Conservation (phyloP, 2,888 invertebrate species). For the Hirudinaria manillensis region DNA sequence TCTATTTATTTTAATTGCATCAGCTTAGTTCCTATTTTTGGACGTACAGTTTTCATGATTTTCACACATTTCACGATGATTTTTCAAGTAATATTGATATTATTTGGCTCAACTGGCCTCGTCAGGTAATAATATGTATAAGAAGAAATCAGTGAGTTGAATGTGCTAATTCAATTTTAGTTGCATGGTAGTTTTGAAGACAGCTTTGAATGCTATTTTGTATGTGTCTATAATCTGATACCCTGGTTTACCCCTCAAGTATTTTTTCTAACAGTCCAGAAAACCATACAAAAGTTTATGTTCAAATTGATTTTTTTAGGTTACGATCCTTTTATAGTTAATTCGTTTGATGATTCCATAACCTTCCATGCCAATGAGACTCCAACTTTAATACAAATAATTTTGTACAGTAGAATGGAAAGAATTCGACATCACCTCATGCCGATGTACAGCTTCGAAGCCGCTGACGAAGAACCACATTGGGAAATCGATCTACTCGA, state of each 20-base stretch:
- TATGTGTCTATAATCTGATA: no score
- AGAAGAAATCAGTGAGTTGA: constrained; percentile 16
- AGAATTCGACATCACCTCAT: constrained; percentile 63
- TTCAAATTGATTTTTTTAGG: not conserved
- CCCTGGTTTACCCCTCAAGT: not conserved
- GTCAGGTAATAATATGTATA: constrained; percentile 1
- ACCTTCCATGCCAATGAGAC: not conserved
- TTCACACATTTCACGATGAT: no score
- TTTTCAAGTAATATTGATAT: not conserved
- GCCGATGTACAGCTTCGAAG: constrained; percentile 66
- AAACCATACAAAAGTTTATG: not conserved
- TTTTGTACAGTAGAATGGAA: constrained; percentile 54
- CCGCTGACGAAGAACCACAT: constrained; percentile 64
- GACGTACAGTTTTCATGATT: no score
- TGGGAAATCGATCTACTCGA: constrained; percentile 65
- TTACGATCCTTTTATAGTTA: not conserved
- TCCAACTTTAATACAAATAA: no score
- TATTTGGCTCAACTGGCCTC: not conserved
- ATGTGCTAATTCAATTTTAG: not conserved
- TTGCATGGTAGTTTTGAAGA: not conserved
- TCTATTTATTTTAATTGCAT: not conserved
- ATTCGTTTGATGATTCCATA: not conserved
- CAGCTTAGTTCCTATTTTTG: not conserved
- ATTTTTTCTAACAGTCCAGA: not conserved
- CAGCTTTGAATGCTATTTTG: not conserved